These are phyloP conservation scores for Pristionchus entomophagus DNA, from an alignment of 2,888 invertebrate genomes.

Conservation along the genomic window DNA sequence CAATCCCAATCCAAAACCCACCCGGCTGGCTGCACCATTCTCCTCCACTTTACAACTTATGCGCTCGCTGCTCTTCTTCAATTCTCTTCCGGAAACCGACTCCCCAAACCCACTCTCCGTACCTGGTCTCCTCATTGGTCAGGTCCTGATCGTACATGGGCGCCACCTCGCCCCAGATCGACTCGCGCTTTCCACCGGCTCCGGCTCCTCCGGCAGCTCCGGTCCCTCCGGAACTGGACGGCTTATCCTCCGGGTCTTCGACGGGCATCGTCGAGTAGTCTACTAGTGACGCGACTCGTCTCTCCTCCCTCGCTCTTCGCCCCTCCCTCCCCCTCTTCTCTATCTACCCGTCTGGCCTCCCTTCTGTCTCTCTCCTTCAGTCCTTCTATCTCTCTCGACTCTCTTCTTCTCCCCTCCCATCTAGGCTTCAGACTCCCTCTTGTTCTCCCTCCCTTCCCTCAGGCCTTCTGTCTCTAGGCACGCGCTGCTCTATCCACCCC, in stretches of 20 bases:
- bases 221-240: neutral
- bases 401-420: neutral
- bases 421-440: too few species aligned
- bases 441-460: conserved; percentile 8
- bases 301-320: neutral
- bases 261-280: neutral
- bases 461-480: too few species aligned
- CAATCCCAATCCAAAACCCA: neutral
- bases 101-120: too few species aligned
- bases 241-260: neutral
- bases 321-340: neutral
- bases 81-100: too few species aligned
- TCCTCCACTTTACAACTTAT: too few species aligned
- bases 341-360: neutral
- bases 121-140: conserved; percentile 41
- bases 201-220: neutral
- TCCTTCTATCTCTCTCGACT: conserved; percentile 8
- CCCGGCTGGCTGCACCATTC: neutral
- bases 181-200: conserved; percentile 18
- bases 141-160: neutral
- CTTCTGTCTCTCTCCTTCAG: neutral
- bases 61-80: too few species aligned
- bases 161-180: conserved; percentile 14
- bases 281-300: neutral
- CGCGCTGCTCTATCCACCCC: too few species aligned